These are phyloP conservation scores for Beaufortia kweichowensis DNA, from an alignment of 2,113 vertebrate species.

Conservation along the genomic window DNA sequence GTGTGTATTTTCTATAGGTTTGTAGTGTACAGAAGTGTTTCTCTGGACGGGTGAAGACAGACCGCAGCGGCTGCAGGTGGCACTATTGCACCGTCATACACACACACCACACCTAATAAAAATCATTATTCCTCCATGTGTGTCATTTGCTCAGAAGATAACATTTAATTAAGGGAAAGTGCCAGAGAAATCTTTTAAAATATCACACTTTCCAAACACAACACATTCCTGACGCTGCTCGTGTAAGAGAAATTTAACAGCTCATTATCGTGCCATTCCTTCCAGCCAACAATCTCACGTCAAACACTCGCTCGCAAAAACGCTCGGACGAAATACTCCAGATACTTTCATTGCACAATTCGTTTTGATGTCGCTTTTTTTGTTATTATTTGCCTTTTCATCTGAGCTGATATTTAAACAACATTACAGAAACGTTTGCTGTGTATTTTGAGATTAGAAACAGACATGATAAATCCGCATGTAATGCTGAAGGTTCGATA, in stretches of 20 bases:
- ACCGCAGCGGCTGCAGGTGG: slow-evolving; percentile 72
- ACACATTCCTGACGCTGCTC: slow-evolving; percentile 60
- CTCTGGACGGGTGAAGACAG: too few relatives aligned
- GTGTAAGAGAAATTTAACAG: slow-evolving; percentile 67
- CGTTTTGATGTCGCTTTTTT: too few relatives aligned
- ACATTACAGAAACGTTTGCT: too few relatives aligned
- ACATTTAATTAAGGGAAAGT: slow-evolving; percentile 79
- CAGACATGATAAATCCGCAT: too few relatives aligned
- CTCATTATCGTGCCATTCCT: slow-evolving; percentile 65
- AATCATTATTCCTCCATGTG: slow-evolving; percentile 70
- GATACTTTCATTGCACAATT: too few relatives aligned
- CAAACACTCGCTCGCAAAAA: too few relatives aligned
- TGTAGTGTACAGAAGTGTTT: too few relatives aligned
- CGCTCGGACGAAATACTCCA: slow-evolving; percentile 47
- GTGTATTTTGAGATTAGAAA: too few relatives aligned
- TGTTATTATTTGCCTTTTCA: too few relatives aligned
- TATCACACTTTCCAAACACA: slow-evolving; percentile 72
- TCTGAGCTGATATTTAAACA: too few relatives aligned
- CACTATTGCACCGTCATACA: slow-evolving; percentile 76
- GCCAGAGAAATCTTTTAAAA: slow-evolving; percentile 73
- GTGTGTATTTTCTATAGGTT: too few relatives aligned
- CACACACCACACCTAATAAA: slow-evolving; percentile 56
- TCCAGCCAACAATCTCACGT: slow-evolving; percentile 45
- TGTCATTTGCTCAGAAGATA: slow-evolving; percentile 78
- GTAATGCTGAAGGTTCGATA: too few relatives aligned